Evolutionary conservation across 2,797 vertebrate genomes (phyloP).

Genomic region (Catostomus latipinnis): DNA sequence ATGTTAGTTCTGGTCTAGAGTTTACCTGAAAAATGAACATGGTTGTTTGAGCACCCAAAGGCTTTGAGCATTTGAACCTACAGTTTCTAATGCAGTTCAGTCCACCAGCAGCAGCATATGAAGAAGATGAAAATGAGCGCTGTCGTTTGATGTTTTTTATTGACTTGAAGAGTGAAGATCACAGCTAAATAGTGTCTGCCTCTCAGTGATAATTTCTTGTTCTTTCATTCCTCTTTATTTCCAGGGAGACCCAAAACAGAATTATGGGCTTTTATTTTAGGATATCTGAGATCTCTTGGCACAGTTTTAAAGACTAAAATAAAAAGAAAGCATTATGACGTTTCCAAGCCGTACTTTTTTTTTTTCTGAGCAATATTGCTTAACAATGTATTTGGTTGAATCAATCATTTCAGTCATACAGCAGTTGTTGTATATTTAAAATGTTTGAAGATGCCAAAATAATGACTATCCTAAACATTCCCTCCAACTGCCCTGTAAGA

Average conservation of each 20-base stretch:
- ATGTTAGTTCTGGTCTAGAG: background rate
- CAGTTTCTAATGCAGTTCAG: slow-evolving; percentile 1
- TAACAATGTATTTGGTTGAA: too few species aligned
- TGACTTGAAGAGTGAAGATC: slow-evolving; percentile 33
- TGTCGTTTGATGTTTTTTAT: slow-evolving; percentile 32
- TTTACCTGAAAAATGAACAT: background rate
- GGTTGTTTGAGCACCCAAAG: background rate
- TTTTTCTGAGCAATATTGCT: too few species aligned
- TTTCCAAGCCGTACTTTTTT: background rate
- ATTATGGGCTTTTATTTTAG: slow-evolving; percentile 2
- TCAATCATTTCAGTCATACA: too few species aligned
- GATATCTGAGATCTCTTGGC: slow-evolving; percentile 5
- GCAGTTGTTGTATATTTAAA: too few species aligned
- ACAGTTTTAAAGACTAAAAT: slow-evolving; percentile 15
- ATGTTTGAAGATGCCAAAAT: too few species aligned
- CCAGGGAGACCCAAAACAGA: background rate
- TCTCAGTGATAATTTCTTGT: slow-evolving; percentile 27
- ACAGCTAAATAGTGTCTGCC: slow-evolving; percentile 13
- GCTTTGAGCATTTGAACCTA: slow-evolving; percentile 3
- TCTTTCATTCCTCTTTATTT: slow-evolving; percentile 21
- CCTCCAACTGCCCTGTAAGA: too few species aligned
- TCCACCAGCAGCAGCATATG: background rate
- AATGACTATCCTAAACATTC: too few species aligned
- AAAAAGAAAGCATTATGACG: background rate
- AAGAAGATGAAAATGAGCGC: slow-evolving; percentile 38